A percentile compares a stretch with the other conserved stretches of the same genome.
Evolutionary conservation across 2,888 invertebrate genomes (phyloP).

Genomic region (Escarpia spicata): DNA sequence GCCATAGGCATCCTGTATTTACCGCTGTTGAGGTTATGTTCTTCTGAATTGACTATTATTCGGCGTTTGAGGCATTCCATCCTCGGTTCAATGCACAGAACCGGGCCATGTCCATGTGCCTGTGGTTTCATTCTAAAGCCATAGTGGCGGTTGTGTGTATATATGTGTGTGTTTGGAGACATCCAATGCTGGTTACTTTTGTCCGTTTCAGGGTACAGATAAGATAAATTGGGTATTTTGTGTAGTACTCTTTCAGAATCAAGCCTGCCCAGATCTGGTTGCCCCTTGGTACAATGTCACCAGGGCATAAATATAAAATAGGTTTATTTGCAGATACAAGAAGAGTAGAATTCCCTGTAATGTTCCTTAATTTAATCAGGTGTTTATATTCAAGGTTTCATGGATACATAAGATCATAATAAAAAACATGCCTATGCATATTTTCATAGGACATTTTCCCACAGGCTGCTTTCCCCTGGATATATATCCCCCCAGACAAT

Average conservation of each 20-base stretch:
- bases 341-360: too few relatives aligned
- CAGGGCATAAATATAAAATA: background rate
- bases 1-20: background rate
- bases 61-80: background rate
- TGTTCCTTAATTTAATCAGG: too few relatives aligned
- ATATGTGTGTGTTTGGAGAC: background rate
- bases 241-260: background rate
- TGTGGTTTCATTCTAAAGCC: background rate
- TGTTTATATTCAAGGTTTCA: too few relatives aligned
- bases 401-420: too few relatives aligned
- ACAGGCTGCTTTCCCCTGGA: too few relatives aligned
- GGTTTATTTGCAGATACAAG: too few relatives aligned
- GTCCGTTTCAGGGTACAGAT: background rate
- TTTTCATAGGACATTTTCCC: too few relatives aligned
- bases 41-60: conserved; percentile 6
- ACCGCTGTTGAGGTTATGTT: background rate
- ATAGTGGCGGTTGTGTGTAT: background rate
- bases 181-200: background rate
- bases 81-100: background rate
- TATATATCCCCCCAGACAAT: too few relatives aligned
- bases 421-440: too few relatives aligned
- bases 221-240: background rate
- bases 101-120: background rate
- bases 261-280: background rate
- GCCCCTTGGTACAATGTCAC: background rate